Percentiles rank a stretch among this genome's conserved stretches.
Evolutionary conservation across 1,140 invertebrate genomes (phyloP).

Genomic region (Cyclargus thomasi): DNA sequence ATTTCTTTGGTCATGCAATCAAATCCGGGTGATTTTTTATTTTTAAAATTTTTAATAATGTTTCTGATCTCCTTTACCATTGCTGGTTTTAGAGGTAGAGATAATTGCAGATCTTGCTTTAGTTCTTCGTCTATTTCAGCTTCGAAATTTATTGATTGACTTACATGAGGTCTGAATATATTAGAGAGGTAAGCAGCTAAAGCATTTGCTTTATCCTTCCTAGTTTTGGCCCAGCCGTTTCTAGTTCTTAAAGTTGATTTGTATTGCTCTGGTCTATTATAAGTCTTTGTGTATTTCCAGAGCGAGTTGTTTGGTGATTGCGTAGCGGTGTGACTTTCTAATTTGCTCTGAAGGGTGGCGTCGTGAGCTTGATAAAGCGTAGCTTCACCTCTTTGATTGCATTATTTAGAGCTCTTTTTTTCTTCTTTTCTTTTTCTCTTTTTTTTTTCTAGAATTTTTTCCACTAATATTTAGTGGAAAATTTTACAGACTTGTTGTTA

Average conservation of each 20-base stretch:
- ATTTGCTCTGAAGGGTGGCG: conserved; percentile 21
- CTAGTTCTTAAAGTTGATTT: conserved; percentile 20
- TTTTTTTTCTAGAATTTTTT: conserved; percentile 27
- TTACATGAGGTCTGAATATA: conserved; percentile 13
- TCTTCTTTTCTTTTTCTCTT: conserved; percentile 5
- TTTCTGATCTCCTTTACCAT: background rate
- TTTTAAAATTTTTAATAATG: background rate
- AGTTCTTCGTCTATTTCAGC: background rate
- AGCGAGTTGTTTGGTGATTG: conserved; percentile 26
- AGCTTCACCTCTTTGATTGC: conserved; percentile 21
- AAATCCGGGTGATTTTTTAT: conserved; percentile 17
- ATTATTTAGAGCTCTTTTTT: conserved; percentile 29
- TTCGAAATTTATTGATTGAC: background rate
- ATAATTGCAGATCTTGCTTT: conserved; percentile 5
- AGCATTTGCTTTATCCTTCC: conserved; percentile 23
- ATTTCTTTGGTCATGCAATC: conserved; percentile 22
- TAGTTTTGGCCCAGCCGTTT: conserved; percentile 26
- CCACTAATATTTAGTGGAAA: conserved; percentile 26
- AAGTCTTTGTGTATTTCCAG: conserved; percentile 24
- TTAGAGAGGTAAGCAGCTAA: conserved; percentile 15
- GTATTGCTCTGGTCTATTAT: conserved; percentile 25
- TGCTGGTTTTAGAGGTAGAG: conserved; percentile 4
- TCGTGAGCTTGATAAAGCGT: conserved; percentile 19
- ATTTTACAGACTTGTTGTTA: conserved; percentile 9
- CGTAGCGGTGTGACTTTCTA: conserved; percentile 18